Percentiles rank a stretch among this genome's conserved stretches.
Evolutionary conservation across 2,797 vertebrate species (phyloP).

Genomic region (Clarias pachynema): DNA sequence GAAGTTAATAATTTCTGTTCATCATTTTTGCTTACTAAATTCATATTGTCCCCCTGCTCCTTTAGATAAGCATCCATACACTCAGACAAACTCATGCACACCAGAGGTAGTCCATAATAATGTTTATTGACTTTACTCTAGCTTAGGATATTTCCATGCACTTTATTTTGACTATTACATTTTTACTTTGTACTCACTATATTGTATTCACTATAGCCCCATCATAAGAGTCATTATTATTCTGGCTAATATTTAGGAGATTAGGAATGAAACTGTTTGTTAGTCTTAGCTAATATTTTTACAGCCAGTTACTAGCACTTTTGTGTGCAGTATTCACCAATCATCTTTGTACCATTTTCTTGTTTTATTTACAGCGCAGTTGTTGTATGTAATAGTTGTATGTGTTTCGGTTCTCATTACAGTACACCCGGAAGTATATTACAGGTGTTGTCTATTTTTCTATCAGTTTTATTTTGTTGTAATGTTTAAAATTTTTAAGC

Average conservation of each 20-base stretch:
- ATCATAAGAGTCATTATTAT: neutral
- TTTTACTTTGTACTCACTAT: neutral
- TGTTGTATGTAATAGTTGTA: neutral
- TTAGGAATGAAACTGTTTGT: neutral
- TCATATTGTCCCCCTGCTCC: too few species aligned
- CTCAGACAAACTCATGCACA: neutral
- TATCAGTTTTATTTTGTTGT: neutral
- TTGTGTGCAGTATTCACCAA: neutral
- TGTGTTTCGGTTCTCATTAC: neutral
- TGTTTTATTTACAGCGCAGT: neutral
- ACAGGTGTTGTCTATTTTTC: neutral
- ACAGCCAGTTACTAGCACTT: neutral
- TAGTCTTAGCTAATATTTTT: neutral
- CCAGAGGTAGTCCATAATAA: neutral
- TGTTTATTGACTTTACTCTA: neutral
- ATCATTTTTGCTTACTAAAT: neutral
- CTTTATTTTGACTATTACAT: neutral
- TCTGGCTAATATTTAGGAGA: neutral
- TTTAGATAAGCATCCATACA: neutral
- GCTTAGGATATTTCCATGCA: neutral
- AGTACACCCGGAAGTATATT: neutral
- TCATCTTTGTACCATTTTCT: neutral
- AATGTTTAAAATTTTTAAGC: neutral
- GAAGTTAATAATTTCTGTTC: neutral
- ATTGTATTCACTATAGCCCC: neutral